phyloP scores from a whole-genome alignment of 2,888 invertebrate genomes.

The Drosophila atroscutellata region DNA sequence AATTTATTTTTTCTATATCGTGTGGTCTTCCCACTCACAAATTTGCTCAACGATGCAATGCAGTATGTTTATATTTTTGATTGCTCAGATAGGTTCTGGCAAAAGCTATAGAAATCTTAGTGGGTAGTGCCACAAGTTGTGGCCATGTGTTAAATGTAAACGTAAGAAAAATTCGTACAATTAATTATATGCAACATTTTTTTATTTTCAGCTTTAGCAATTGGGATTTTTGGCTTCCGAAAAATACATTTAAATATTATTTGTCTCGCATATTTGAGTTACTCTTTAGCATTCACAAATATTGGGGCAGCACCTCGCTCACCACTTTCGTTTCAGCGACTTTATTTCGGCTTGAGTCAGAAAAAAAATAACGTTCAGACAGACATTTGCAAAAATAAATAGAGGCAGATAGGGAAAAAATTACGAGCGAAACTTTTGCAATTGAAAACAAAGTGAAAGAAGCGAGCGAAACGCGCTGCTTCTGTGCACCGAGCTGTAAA shows the following conservation, averaged over 20 bases:
- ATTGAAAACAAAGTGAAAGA: constrained; percentile 66
- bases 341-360: constrained; percentile 12
- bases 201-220: not conserved
- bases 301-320: constrained; percentile 14
- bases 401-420: constrained; percentile 21
- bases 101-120: constrained; percentile 14
- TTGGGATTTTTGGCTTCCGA: not conserved
- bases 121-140: constrained; percentile 15
- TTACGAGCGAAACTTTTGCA: constrained; percentile 64
- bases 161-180: not conserved
- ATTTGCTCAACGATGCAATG: constrained; percentile 76
- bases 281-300: not conserved
- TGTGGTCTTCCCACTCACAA: constrained; percentile 44
- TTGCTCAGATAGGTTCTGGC: constrained; percentile 51
- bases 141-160: too few species aligned
- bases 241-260: not conserved
- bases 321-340: constrained; percentile 15
- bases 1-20: constrained; percentile 14
- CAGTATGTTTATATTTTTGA: constrained; percentile 72
- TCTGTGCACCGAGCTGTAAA: constrained; percentile 57
- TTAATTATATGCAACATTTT: too few species aligned
- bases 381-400: constrained; percentile 29
- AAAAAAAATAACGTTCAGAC: constrained; percentile 10
- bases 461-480: constrained; percentile 13
- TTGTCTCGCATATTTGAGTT: not conserved